These are phyloP conservation scores for Fragum whitleyi DNA, from an alignment of 2,888 invertebrate species.

Conservation along the genomic window DNA sequence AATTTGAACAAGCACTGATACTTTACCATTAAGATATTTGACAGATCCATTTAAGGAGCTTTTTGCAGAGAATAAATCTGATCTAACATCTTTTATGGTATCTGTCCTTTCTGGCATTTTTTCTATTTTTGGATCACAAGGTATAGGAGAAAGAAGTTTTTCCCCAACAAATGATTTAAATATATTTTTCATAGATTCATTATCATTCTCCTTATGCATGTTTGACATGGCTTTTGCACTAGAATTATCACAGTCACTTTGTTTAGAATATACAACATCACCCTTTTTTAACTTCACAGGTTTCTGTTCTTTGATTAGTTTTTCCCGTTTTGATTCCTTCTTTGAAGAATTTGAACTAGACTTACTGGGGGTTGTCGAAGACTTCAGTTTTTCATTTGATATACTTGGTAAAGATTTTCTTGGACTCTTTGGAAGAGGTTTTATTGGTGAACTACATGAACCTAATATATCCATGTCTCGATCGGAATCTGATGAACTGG, in stretches of 20 bases:
- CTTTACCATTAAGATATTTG: conserved; percentile 52
- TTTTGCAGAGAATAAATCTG: conserved; percentile 42
- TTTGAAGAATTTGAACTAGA: conserved; percentile 40
- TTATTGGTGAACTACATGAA: conserved; percentile 36
- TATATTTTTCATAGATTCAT: conserved; percentile 46
- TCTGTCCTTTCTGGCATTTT: conserved; percentile 17
- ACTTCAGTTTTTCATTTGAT: conserved; percentile 12
- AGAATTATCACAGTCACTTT: conserved; percentile 47
- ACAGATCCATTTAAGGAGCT: conserved; percentile 47
- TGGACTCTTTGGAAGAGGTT: conserved; percentile 53
- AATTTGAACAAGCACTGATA: conserved; percentile 64
- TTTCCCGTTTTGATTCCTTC: conserved; percentile 55
- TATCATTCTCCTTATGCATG: not conserved
- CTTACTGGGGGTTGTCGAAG: not conserved
- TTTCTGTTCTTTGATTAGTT: conserved; percentile 55
- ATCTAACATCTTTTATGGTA: conserved; percentile 26
- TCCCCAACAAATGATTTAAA: conserved; percentile 48
- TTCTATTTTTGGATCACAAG: conserved; percentile 28
- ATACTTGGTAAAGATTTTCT: conserved; percentile 38
- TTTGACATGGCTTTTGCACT: conserved; percentile 39
- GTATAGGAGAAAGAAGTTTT: conserved; percentile 57
- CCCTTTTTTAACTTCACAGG: conserved; percentile 58
- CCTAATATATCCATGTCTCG: conserved; percentile 28
- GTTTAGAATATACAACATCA: conserved; percentile 31
- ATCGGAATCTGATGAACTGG: conserved; percentile 44